Conservation (phyloP, 2,888 invertebrate species). For the Hipparchia semele region DNA sequence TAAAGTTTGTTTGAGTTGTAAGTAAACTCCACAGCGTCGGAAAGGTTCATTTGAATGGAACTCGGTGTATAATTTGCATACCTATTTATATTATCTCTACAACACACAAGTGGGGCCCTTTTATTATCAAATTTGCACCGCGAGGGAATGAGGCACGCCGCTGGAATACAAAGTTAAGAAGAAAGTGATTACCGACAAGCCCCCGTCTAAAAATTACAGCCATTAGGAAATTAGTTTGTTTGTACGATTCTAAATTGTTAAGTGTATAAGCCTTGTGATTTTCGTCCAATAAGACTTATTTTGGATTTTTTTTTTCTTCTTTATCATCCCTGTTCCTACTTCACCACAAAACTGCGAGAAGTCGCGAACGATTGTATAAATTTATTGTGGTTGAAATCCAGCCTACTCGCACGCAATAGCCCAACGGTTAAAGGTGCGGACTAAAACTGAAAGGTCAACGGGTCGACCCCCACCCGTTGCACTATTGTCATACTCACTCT, state of each 20-base stretch:
- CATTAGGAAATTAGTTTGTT: slow-evolving; percentile 17
- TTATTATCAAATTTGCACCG: slow-evolving; percentile 81
- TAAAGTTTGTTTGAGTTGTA: slow-evolving; percentile 56
- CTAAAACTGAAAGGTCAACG: too few species aligned
- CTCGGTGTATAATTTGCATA: slow-evolving; percentile 80
- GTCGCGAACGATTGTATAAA: too few species aligned
- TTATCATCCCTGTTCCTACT: too few species aligned
- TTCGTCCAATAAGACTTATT: background rate
- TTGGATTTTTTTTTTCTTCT: too few species aligned
- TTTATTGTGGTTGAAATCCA: too few species aligned
- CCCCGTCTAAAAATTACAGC: slow-evolving; percentile 28
- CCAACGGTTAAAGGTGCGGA: too few species aligned
- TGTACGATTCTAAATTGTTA: background rate
- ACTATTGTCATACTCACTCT: too few species aligned
- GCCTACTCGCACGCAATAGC: too few species aligned
- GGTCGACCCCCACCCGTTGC: too few species aligned
- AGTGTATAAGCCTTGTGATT: background rate
- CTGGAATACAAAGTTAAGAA: slow-evolving; percentile 76
- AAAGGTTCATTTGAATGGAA: slow-evolving; percentile 80
- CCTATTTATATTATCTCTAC: slow-evolving; percentile 83
- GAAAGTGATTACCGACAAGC: slow-evolving; percentile 70
- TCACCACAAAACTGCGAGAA: too few species aligned
- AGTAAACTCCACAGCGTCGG: slow-evolving; percentile 75
- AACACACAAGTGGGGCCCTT: slow-evolving; percentile 80
- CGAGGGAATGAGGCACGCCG: slow-evolving; percentile 61